Evolutionary conservation across 1,140 invertebrate species (phyloP).

Genomic region (Dendrolimus punctatus): DNA sequence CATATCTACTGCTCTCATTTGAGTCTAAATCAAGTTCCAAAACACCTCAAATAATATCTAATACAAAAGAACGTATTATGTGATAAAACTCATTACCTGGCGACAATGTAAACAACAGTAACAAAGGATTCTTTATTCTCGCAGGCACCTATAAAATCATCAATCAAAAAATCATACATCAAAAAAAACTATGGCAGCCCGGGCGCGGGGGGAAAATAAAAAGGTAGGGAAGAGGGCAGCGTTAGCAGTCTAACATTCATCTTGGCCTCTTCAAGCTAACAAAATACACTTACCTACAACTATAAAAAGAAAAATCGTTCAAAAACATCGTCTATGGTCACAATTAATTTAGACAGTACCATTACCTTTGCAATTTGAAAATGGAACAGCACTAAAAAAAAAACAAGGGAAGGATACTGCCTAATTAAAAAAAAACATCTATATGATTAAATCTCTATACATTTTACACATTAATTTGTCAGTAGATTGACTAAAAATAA

Average conservation of each 20-base stretch:
- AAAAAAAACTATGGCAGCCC: slow-evolving; percentile 63
- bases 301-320: slow-evolving; percentile 49
- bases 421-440: slow-evolving; percentile 60
- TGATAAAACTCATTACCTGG: slow-evolving; percentile 64
- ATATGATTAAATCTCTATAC: slow-evolving; percentile 55
- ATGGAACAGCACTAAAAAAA: slow-evolving; percentile 12
- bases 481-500: slow-evolving; percentile 28
- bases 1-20: too few relatives aligned
- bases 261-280: slow-evolving; percentile 69
- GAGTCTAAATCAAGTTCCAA: slow-evolving; percentile 10
- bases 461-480: slow-evolving; percentile 51
- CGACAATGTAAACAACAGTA: slow-evolving; percentile 72
- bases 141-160: slow-evolving; percentile 70
- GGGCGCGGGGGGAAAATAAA: slow-evolving; percentile 57
- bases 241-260: slow-evolving; percentile 69
- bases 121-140: slow-evolving; percentile 61
- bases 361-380: slow-evolving; percentile 23
- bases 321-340: slow-evolving; percentile 49
- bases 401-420: slow-evolving; percentile 50
- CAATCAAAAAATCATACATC: slow-evolving; percentile 56
- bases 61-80: slow-evolving; percentile 40
- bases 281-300: slow-evolving; percentile 69
- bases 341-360: slow-evolving; percentile 58
- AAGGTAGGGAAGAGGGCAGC: slow-evolving; percentile 51
- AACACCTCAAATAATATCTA: slow-evolving; percentile 14